Evolutionary conservation across 2,888 invertebrate genomes (phyloP).

Genomic region (Andrena marginata): DNA sequence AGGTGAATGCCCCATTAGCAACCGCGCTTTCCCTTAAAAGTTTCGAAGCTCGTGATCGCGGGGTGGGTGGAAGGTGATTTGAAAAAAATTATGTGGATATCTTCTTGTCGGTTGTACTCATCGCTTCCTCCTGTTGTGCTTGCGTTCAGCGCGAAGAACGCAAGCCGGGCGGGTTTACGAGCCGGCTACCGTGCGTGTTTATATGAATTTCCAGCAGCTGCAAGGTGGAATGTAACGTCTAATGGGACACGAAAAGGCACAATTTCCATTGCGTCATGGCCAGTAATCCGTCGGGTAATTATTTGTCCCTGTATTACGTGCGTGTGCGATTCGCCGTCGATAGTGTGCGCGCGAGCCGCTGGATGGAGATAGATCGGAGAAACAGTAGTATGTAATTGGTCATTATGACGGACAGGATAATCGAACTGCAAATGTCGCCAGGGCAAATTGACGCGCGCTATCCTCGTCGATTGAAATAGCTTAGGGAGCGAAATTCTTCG

Average conservation of each 20-base stretch:
- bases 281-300: slow-evolving; percentile 61
- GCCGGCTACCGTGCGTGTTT: slow-evolving; percentile 63
- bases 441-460: slow-evolving; percentile 60
- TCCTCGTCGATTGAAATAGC: slow-evolving; percentile 43
- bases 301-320: slow-evolving; percentile 66
- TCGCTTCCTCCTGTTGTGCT: background rate
- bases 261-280: slow-evolving; percentile 59
- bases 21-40: no score
- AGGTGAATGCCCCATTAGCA: no score
- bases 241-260: slow-evolving; percentile 58
- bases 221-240: slow-evolving; percentile 24
- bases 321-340: slow-evolving; percentile 45
- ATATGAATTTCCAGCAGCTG: slow-evolving; percentile 63
- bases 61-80: background rate
- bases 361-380: slow-evolving; percentile 50
- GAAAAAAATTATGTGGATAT: background rate
- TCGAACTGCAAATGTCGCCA: slow-evolving; percentile 66
- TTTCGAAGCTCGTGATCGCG: background rate
- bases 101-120: background rate
- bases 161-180: slow-evolving; percentile 4
- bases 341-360: slow-evolving; percentile 36
- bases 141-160: background rate
- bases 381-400: slow-evolving; percentile 64
- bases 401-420: slow-evolving; percentile 66
- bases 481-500: slow-evolving; percentile 12